Percentiles rank a stretch among this genome's conserved stretches.
Conservation (phyloP, 2,113 vertebrate genomes). For the Chrysemys picta region DNA sequence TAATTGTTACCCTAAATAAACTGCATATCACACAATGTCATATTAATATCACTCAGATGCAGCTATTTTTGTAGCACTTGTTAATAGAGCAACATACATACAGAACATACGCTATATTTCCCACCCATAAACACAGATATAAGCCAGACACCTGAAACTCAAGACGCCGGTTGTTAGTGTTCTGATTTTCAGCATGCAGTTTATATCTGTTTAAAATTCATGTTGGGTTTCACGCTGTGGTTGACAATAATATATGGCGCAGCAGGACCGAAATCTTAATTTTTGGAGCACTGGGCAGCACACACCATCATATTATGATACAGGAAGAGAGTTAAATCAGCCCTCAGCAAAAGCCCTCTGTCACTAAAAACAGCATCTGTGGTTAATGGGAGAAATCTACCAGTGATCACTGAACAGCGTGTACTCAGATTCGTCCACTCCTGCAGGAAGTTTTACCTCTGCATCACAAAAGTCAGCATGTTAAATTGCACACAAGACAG, state of each 20-base stretch:
- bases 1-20: neutral
- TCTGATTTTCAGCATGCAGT: neutral
- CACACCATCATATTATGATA: rapidly evolving
- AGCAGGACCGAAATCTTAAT: constrained; percentile 2
- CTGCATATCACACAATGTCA: neutral
- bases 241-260: neutral
- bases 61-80: neutral
- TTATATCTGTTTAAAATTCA: neutral
- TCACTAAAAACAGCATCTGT: neutral
- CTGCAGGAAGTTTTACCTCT: constrained; percentile 25
- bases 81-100: neutral
- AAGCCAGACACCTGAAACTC: neutral
- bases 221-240: neutral
- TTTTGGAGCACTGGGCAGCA: neutral
- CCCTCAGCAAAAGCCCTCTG: neutral
- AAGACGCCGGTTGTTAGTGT: neutral
- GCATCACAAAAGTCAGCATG: constrained; percentile 8
- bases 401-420: neutral
- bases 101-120: neutral
- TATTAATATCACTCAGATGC: neutral
- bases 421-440: constrained; percentile 7
- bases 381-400: neutral
- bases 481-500: neutral
- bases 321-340: neutral
- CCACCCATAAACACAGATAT: neutral